Evolutionary conservation across 2,888 invertebrate species (phyloP), one percentile per base, ranked within the genome.

Genomic region (Bugulina stolonifera): DNA sequence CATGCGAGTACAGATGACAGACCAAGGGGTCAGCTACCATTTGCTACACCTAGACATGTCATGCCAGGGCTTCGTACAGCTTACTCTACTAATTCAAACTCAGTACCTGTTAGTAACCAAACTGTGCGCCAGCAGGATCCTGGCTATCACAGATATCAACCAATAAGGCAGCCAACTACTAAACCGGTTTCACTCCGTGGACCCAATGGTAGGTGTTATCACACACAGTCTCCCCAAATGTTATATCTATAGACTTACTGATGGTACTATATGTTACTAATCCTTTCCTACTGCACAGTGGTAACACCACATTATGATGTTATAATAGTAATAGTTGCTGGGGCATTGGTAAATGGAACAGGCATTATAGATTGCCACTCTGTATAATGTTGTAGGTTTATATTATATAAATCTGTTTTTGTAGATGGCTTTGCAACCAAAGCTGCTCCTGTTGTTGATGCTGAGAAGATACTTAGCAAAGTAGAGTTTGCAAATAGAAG

Each of bases 391-490:
- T 43, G 43, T 10, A 43, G 43, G 18, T 18, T 10, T 43, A 10
- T 5, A 43, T 10, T 43, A 18, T 43, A 18, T 43, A 18, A 43
- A 18, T 43, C 5, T 43, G 18, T 43, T 43, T 43, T 43, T 43
- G 18, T 18, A 43, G 43, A 43, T 43, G 18, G 18, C 18, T 10
- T 43, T 5, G 43, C 18, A 43, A 18, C 10, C 18, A 43, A 18
- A 18, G 10, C 27, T 27, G 64, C 64, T 10, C 64, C 64, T 34
- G 34, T 27, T 5, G 34, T 64, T 25, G 64, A 64, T 64, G 64
- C 32, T 32, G 64, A 64, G 32, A 64, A 32, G 27, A 64, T 64
- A 29, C 32, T 64, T 2, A 64, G 32, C 27, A 64, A 32, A 32
- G 25, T 32, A 5, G 64, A 64, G 18, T 34, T 64, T 2, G 64